Conservation (phyloP, 92 coral and sea anemone species). For the Muricea muricata region DNA sequence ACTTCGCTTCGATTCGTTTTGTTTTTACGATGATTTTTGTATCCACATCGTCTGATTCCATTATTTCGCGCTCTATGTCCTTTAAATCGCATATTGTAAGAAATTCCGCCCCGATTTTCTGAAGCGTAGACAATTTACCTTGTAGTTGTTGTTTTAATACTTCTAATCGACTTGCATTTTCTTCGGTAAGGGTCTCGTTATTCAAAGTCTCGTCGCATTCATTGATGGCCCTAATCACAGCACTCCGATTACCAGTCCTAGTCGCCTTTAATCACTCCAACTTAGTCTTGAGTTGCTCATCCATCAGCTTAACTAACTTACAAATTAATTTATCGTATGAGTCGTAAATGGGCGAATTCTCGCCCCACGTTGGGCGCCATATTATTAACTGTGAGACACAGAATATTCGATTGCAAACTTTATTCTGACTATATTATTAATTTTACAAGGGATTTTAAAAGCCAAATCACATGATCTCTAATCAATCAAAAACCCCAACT, state of each 20-base stretch:
- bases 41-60: constrained; percentile 3
- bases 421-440: too few species aligned
- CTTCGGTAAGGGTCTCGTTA: neutral
- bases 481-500: too few species aligned
- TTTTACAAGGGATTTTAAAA: too few species aligned
- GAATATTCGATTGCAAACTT: too few species aligned
- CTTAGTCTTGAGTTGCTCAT: neutral
- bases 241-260: neutral
- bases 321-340: too few species aligned
- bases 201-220: constrained; percentile 6
- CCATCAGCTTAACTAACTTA: constrained; percentile 2
- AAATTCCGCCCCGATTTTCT: neutral
- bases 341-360: too few species aligned
- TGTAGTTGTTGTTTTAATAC: neutral
- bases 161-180: neutral
- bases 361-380: too few species aligned
- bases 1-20: neutral
- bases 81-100: neutral
- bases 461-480: too few species aligned
- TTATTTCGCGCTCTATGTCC: neutral
- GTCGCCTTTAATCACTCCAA: constrained; percentile 1
- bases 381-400: too few species aligned
- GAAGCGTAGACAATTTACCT: neutral
- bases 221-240: neutral
- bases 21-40: neutral